Evolutionary conservation across 1,140 invertebrate species (phyloP), one percentile per base, ranked within the genome.

Genomic region (Colletes latitarsis): DNA sequence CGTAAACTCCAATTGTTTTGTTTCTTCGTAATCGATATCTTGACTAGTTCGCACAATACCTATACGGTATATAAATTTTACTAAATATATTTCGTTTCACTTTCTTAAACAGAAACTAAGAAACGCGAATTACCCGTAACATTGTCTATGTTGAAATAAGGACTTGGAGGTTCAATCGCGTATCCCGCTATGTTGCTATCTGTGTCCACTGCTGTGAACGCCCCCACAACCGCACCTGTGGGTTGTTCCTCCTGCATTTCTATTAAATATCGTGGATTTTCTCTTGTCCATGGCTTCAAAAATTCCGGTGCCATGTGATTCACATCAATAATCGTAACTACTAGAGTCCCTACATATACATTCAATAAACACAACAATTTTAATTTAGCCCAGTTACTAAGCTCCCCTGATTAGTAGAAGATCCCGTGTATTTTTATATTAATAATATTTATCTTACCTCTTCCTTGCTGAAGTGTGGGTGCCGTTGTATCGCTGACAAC

Each of bases 311-410:
- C 92, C 79, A 94, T 94, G 82, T 95, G 95, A 90, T 96, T 96
- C 19, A 95, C 96, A 90, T 98, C 98, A 52, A 98, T 96, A 62
- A 99, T 97, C 3, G 96, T 97, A 41, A 99, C 96, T 75, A 98
- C 96, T 6, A 98, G 92, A 70, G 96, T 95, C 43, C 97, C 97
- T 96, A 90, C 30, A 2, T 30, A 30, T 2, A 30, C 30, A 30
- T 30, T 30, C 30, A 30, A 30, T 30, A 30, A 30, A 30, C 2
- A 30, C 0, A 30, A 30, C 30, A 30, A 30, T 30, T 30, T 30
- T 30, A 30, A 30, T 30, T 30, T 2, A 30, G 30, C 30, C 30
- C 30, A 30, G 2, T 30, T 2, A 30, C n/a, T n/a, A n/a, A n/a
- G n/a, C n/a, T n/a, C n/a, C n/a, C 2, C 30, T 30, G 30, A 30